Evolutionary conservation across 2,113 vertebrate genomes (phyloP), one percentile per base, ranked within the genome.

Genomic region (Salvelinus sp.): DNA sequence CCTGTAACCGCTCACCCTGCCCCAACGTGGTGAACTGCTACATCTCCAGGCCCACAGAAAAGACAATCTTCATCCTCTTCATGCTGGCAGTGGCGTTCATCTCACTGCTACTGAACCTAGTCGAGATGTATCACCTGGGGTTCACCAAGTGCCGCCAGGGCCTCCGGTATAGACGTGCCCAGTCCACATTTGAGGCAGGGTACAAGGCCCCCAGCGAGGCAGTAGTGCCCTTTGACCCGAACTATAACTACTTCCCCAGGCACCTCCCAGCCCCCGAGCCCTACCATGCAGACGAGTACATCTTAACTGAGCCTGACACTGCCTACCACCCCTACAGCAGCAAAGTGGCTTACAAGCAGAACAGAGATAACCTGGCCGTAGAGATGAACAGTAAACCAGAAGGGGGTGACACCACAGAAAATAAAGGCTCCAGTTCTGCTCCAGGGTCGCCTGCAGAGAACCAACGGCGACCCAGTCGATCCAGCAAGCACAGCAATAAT

Each of bases 1-100:
- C 92, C 3, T 96, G 96, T 69, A 91, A 90, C 86, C 92, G 93
- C 76, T 94, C 91, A 91, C 95, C 95, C 2, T 97, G 96, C 76
- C 95, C 95, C 6, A 96, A 96, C 73, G 86, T 92, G 0, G 95
- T 96, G 66, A 96, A 96, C 90, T 96, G 96, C 90, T 96, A 96
- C 90, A 95, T 96, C 84, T 96, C 96, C 1, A 88, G 94, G 12
- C 95, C 96, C 67, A 96, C 96, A 0, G 95, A 97, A 90, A 97
- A 96, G 82, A 97, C 95, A 1, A 83, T 96, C 85, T 96, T 97
- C 88, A 95, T 95, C 71, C 76, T 97, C 47, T 97, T 96, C 87
- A 96, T 96, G 95, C 86, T 96, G 66, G 93, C 87, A 0, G 95
- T 95, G 79, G 94, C 96, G 44, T 94, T 93, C 0, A 58, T 96